These are phyloP conservation scores for Trichechus manatus DNA, from an alignment of 2,113 vertebrate species.

Conservation along the genomic window DNA sequence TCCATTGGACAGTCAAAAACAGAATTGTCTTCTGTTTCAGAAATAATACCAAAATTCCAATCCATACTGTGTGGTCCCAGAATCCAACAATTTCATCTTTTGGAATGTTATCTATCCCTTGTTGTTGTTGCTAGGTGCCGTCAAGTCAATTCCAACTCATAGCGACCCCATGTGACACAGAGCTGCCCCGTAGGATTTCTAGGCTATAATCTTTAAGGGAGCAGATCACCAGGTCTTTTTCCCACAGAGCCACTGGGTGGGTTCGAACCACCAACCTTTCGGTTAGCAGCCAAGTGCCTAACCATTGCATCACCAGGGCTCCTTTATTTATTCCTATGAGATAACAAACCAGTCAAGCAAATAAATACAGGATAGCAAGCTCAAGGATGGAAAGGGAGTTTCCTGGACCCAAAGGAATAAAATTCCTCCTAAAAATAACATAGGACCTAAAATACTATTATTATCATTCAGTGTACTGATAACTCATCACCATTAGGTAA, in stretches of 20 bases:
- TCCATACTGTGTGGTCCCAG: neutral
- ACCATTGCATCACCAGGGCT: neutral
- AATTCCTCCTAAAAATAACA: conserved; percentile 23
- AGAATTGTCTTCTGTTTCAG: neutral
- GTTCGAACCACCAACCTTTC: neutral
- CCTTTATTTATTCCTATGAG: neutral
- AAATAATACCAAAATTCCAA: conserved; percentile 4
- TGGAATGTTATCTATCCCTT: neutral
- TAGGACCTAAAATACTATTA: neutral
- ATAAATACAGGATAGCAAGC: neutral
- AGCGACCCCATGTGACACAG: neutral
- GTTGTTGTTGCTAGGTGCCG: neutral
- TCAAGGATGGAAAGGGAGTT: neutral
- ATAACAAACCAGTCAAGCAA: neutral
- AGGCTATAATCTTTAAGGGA: neutral
- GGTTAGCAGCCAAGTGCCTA: neutral
- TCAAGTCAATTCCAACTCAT: neutral
- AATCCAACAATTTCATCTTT: neutral
- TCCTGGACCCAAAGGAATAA: neutral
- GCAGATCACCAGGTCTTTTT: neutral
- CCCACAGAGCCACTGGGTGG: neutral
- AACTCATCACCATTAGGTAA: neutral
- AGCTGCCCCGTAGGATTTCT: neutral
- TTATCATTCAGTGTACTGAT: neutral
- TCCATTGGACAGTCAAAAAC: neutral